phyloP scores from a whole-genome alignment of 2,888 invertebrate genomes.

The Lepidocyrtinus sp. region DNA sequence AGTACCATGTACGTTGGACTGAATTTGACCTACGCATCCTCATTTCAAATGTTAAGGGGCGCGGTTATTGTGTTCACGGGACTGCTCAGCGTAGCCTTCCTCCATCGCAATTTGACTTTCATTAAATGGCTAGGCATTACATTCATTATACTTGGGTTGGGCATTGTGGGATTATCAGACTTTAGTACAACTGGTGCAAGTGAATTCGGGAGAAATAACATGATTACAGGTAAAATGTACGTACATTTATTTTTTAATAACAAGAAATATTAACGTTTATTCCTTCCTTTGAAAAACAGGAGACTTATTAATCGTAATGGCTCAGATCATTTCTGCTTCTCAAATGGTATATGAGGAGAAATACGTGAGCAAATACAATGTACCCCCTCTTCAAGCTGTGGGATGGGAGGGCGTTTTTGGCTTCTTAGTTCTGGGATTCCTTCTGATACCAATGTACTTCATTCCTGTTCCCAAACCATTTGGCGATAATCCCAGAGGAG shows the following conservation, averaged over 20 bases:
- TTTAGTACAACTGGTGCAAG: constrained; percentile 67
- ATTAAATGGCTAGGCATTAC: constrained; percentile 86
- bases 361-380: constrained; percentile 86
- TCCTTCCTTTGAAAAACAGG: constrained; percentile 72
- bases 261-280: no score
- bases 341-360: constrained; percentile 97
- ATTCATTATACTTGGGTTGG: constrained; percentile 81
- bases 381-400: constrained; percentile 89
- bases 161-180: constrained; percentile 84
- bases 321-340: constrained; percentile 84
- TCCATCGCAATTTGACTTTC: constrained; percentile 78
- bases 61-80: constrained; percentile 92
- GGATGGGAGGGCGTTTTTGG: constrained; percentile 94
- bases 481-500: constrained; percentile 81
- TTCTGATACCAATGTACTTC: constrained; percentile 87
- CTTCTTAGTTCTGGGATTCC: constrained; percentile 77
- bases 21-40: constrained; percentile 91
- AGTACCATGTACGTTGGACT: constrained; percentile 93
- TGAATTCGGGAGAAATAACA: constrained; percentile 61
- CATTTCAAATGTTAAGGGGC: constrained; percentile 96
- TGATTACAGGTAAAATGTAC: constrained; percentile 69
- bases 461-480: constrained; percentile 84
- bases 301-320: constrained; percentile 77
- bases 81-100: constrained; percentile 84
- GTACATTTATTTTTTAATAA: neutral